Conservation (phyloP, 1,140 invertebrate species). For the Neotoxoptera formosana region DNA sequence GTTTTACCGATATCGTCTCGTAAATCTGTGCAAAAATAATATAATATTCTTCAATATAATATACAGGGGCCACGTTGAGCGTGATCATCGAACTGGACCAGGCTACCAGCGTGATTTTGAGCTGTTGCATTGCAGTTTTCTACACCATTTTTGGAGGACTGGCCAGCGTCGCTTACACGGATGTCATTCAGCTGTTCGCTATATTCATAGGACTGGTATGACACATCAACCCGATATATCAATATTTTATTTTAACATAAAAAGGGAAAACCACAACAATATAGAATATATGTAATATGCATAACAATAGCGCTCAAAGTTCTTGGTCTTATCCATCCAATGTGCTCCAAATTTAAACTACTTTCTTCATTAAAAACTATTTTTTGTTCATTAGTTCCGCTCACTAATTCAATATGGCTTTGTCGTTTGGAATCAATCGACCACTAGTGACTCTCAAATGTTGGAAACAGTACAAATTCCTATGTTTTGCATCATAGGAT, state of each 20-base stretch:
- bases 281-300: not conserved
- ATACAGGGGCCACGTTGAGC: slow-evolving; percentile 85
- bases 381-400: not conserved
- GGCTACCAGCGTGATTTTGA: slow-evolving; percentile 90
- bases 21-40: not conserved
- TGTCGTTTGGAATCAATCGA: too few species aligned
- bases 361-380: not conserved
- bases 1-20: not conserved
- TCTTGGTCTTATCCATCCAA: not conserved
- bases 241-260: slow-evolving; percentile 5
- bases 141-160: slow-evolving; percentile 98
- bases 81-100: slow-evolving; percentile 97
- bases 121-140: slow-evolving; percentile 93
- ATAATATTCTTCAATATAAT: not conserved
- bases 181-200: slow-evolving; percentile 98
- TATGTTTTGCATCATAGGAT: too few species aligned
- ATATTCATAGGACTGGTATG: slow-evolving; percentile 94
- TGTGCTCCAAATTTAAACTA: not conserved
- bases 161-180: slow-evolving; percentile 98
- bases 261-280: not conserved
- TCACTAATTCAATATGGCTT: not conserved
- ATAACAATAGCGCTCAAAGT: not conserved
- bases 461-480: too few species aligned
- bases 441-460: too few species aligned
- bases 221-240: slow-evolving; percentile 57